Base-by-base conservation (phyloP, 1,140 invertebrate species). In the Neotoxoptera formosana region DNA sequence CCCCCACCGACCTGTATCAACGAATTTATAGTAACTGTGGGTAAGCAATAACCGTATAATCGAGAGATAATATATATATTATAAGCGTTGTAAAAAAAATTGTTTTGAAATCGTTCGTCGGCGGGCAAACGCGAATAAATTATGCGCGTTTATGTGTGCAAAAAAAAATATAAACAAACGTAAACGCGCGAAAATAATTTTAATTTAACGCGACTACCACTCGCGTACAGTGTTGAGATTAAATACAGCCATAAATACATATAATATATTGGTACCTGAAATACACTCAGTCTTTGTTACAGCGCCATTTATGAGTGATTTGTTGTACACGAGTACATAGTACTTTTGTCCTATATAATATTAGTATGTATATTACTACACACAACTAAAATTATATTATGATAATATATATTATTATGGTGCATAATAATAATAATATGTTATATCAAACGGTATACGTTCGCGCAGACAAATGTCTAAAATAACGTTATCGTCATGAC, bases 11-110 rank as follows among this genome's bases (percentile, higher is more conserved):
- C 83, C 21, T 11, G 2, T 51, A 88, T 20, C 8, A 21, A 90
- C 23, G 48, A n/a, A 41, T 90, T 90, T 56, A n/a, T 76, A 88
- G 88, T 90, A 90, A 60, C 21, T 17, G 34, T 1, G 7, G 51
- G 23, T 23, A 90, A 90, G 60, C 56, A 60, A 90, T 76, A 20
- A 90, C 88, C 88, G 88, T 90, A 56, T 90, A 90, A 90, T 90
- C 88, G 34, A 60, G 25, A 45, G 47, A 84, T 30, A 76, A 84
- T 25, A 41, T 41, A 41, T 2, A 84, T 84, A 84, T 84, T 11
- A n/a, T 34, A 34, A 36, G 11, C 6, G 53, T 90, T 60, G 30
- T 25, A 41, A 41, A 90, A 90, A 89, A 56, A 90, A 30, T 90
- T 34, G 88, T 90, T 90, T 90, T 90, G 51, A 90, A 90, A 90